Conservation (phyloP, 2,113 vertebrate genomes). For the Campylorhamphus procurvoides region DNA sequence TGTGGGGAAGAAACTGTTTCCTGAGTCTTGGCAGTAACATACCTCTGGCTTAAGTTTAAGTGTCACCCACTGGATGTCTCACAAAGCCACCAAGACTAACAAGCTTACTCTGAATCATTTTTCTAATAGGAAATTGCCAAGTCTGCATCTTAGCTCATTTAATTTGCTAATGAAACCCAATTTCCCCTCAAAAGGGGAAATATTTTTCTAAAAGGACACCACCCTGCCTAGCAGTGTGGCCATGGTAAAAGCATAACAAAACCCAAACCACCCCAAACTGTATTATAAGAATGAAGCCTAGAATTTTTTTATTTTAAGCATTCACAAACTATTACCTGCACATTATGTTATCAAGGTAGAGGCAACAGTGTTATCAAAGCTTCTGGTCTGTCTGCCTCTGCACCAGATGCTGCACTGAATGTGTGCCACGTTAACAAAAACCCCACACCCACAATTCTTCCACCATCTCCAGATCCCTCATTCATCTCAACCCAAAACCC, state of each 20-base stretch:
- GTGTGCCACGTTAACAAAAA: background rate
- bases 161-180: constrained; percentile 27
- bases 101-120: background rate
- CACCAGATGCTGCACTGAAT: background rate
- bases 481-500: background rate
- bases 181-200: background rate
- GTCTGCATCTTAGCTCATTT: constrained; percentile 3
- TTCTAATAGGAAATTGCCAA: constrained; percentile 2
- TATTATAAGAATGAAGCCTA: background rate
- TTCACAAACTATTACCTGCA: background rate
- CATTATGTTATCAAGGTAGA: background rate
- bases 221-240: background rate
- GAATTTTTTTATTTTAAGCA: background rate
- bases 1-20: background rate
- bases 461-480: background rate
- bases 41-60: background rate
- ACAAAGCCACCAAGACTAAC: background rate
- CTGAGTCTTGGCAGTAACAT: background rate
- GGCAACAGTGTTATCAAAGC: background rate
- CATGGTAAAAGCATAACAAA: background rate
- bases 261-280: background rate
- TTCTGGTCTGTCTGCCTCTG: background rate
- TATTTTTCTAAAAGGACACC: background rate
- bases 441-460: background rate
- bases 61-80: background rate